These are phyloP conservation scores for Charanyca ferruginea DNA, from an alignment of 2,888 invertebrate species.

Conservation along the genomic window DNA sequence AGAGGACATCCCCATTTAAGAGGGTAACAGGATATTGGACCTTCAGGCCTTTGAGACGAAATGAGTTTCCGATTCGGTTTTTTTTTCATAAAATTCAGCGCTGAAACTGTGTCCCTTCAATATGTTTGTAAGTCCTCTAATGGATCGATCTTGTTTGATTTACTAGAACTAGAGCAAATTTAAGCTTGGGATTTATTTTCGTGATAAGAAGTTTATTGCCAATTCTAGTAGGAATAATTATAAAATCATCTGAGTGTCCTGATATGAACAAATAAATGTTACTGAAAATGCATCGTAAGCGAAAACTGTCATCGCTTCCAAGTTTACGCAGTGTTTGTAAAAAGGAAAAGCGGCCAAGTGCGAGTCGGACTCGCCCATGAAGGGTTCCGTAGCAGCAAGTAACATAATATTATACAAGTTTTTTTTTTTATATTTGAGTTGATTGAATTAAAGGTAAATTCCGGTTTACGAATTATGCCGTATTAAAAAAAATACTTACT, in stretches of 20 bases:
- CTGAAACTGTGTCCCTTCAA: conserved; percentile 14
- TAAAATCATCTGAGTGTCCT: not conserved
- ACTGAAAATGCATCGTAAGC: no score
- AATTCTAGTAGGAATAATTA: conserved; percentile 3
- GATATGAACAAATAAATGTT: no score
- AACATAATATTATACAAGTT: no score
- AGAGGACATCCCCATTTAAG: conserved; percentile 53
- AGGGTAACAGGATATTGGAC: conserved; percentile 65
- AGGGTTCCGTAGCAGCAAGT: no score
- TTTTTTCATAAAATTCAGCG: conserved; percentile 25
- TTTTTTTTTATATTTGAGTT: no score
- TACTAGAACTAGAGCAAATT: conserved; percentile 5
- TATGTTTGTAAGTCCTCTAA: conserved; percentile 19
- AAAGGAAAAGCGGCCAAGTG: no score
- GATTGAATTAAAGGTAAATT: no score
- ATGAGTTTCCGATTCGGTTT: conserved; percentile 59
- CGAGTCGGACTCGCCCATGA: no score
- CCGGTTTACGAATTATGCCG: no score
- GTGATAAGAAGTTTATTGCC: conserved; percentile 10
- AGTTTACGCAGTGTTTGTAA: no score
- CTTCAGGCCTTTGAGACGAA: conserved; percentile 54
- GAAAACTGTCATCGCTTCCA: no score
- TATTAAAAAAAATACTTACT: no score
- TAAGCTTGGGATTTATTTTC: not conserved
- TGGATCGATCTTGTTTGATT: conserved; percentile 30